Evolutionary conservation across 2,113 vertebrate genomes (phyloP).

Genomic region (Poecilia latipinna): DNA sequence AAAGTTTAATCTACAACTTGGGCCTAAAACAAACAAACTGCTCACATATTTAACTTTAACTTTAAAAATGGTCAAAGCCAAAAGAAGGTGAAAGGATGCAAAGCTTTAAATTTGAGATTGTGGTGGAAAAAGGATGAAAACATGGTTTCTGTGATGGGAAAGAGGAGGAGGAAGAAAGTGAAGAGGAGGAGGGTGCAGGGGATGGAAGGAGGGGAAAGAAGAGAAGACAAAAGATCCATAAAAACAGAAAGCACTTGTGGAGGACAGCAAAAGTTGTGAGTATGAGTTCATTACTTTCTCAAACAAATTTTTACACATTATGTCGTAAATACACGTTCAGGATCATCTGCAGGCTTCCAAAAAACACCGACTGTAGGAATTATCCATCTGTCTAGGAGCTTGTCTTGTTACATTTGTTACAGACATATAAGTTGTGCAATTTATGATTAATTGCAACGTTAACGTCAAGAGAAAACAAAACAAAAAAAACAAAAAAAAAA

Average conservation of each 20-base stretch:
- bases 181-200: slow-evolving; percentile 46
- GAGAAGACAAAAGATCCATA: slow-evolving; percentile 73
- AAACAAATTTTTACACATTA: slow-evolving; percentile 28
- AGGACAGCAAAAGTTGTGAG: slow-evolving; percentile 76
- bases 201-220: slow-evolving; percentile 62
- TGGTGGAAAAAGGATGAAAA: slow-evolving; percentile 11
- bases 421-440: slow-evolving; percentile 3
- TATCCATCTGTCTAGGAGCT: slow-evolving; percentile 12
- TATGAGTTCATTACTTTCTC: slow-evolving; percentile 59
- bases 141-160: slow-evolving; percentile 40
- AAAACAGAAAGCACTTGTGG: slow-evolving; percentile 67
- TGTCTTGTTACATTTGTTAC: slow-evolving; percentile 1
- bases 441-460: slow-evolving; percentile 10
- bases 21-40: background rate
- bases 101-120: background rate
- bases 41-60: background rate
- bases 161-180: slow-evolving; percentile 38
- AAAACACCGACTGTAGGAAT: slow-evolving; percentile 4
- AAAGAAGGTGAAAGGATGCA: background rate
- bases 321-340: slow-evolving; percentile 17
- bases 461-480: background rate
- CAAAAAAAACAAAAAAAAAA: slow-evolving; percentile 16
- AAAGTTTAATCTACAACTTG: too few species aligned
- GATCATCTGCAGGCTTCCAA: slow-evolving; percentile 23
- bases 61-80: background rate